Base-by-base conservation (phyloP, 2,888 invertebrate genomes). In the Melipona bicolor region DNA sequence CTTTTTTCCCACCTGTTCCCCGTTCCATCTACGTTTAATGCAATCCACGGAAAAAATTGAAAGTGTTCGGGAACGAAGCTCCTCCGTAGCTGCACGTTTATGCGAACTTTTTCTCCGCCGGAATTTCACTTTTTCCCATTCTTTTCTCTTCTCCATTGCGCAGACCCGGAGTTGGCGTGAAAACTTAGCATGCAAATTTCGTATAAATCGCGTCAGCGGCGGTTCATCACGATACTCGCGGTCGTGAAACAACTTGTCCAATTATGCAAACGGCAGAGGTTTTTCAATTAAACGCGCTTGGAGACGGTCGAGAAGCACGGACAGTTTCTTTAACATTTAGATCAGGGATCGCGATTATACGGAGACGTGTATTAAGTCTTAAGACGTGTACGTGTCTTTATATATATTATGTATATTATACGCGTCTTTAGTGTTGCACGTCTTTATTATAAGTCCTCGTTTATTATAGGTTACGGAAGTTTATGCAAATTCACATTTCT, bases 161-260 rank as follows among this genome's bases (percentile, higher is more conserved):
- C 43, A 43, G 43, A 9, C 36, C 5, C 13, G 11, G 21, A 3
- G 11, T 17, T 13, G 50, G 15, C 27, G n/a, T 11, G 62, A 64
- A 65, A 79, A 79, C 77, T 64, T 70, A 74, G 69, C 59, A 80
- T 74, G 64, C 59, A 59, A 82, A 79, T 82, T 79, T 79, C 69
- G 73, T 43, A 52, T 70, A 64, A 74, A 79, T 74, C 69, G 80
- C 21, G 59, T 19, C n/a, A 32, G 21, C 9, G 67, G 78, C 72
- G 67, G 68, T 68, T 78, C 79, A 72, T 54, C 32, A 61, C 67
- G 43, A 61, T 24, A 67, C 54, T 24, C 78, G 61, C 21, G 68
- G 54, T 24, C 27, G 73, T 65, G 27, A 74, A 81, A 56, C 73
- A 74, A 64, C 64, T 9, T 64, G 36, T 49, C 56, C 65, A 79